These are phyloP conservation scores for Delichon dasypus DNA, from an alignment of 2,797 vertebrate genomes.

Conservation along the genomic window DNA sequence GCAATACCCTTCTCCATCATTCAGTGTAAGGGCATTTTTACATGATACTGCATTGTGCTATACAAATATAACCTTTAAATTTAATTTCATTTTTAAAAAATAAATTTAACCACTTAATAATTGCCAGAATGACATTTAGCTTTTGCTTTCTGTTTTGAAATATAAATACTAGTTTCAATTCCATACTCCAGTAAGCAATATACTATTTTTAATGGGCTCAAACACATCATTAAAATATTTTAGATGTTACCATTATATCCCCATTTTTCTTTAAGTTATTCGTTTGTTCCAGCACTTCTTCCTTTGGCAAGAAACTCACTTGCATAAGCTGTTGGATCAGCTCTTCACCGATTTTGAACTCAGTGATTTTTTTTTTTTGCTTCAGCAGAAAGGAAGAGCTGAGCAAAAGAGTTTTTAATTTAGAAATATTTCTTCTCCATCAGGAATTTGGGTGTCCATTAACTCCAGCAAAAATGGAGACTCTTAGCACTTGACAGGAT, in stretches of 20 bases:
- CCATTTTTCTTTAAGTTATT: conserved; percentile 30
- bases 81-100: background rate
- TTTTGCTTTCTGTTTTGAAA: background rate
- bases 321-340: conserved; percentile 55
- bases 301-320: conserved; percentile 50
- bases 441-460: background rate
- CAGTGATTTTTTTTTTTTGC: conserved; percentile 18
- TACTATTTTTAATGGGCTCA: background rate
- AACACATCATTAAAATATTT: background rate
- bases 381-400: conserved; percentile 11
- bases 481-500: background rate
- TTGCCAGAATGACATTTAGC: background rate
- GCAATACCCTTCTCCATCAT: background rate
- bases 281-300: conserved; percentile 21
- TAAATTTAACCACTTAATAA: background rate
- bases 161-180: background rate
- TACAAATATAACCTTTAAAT: background rate
- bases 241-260: background rate
- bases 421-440: background rate
- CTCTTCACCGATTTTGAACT: conserved; percentile 32
- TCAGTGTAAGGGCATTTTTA: background rate
- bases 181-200: background rate
- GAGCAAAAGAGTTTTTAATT: conserved; percentile 5
- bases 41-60: background rate
- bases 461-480: background rate